Conservation (phyloP, 1,140 invertebrate genomes). For the Yoshiicerus persimilis region DNA sequence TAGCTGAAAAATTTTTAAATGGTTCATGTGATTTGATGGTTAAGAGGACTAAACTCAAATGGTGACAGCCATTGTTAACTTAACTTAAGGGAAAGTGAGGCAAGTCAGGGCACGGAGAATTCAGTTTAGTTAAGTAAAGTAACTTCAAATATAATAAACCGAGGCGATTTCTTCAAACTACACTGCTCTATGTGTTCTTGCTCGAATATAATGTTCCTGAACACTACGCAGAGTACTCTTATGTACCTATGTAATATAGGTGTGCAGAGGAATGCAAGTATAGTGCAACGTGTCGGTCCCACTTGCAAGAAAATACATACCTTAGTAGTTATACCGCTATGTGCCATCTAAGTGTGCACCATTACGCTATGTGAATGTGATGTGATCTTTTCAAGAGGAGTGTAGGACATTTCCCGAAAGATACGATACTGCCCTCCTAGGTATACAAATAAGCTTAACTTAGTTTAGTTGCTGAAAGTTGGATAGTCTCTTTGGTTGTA, state of each 20-base stretch:
- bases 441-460: conserved; percentile 18
- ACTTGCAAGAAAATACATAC: not conserved
- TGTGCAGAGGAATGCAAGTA: no score
- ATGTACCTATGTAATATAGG: not conserved
- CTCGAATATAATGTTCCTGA: no score
- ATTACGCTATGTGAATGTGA: not conserved
- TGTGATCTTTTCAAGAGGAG: not conserved
- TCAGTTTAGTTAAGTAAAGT: not conserved
- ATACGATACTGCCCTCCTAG: conserved; percentile 17
- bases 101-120: not conserved
- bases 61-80: not conserved
- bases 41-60: not conserved
- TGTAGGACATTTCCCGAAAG: not conserved
- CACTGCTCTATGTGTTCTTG: no score
- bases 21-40: not conserved
- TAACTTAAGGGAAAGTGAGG: not conserved
- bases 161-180: not conserved
- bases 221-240: not conserved
- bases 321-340: not conserved
- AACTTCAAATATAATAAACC: not conserved
- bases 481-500: not conserved
- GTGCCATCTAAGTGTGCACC: not conserved
- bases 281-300: not conserved
- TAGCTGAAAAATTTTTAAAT: not conserved
- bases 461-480: conserved; percentile 5